Percentiles rank a stretch among this genome's conserved stretches.
Conservation (phyloP, 1,140 invertebrate species). For the Habropoda laboriosa region DNA sequence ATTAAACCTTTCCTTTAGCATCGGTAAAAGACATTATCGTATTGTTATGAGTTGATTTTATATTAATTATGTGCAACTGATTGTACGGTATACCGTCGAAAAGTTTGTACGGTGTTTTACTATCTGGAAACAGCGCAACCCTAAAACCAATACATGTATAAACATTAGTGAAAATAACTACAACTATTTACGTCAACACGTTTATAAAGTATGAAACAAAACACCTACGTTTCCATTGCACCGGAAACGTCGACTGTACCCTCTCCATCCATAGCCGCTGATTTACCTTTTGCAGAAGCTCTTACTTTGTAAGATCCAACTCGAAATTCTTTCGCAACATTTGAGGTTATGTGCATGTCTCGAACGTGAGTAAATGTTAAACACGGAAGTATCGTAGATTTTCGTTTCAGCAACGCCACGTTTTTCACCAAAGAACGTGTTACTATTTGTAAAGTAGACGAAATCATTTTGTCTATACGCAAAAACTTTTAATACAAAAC, state of each 20-base stretch:
- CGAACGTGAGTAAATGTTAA: not conserved
- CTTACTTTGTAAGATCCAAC: not conserved
- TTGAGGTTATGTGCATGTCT: slow-evolving; percentile 26
- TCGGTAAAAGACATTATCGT: slow-evolving; percentile 91
- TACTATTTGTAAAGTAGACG: not conserved
- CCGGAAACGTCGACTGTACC: rapidly evolving
- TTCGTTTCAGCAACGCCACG: not conserved
- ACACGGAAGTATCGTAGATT: not conserved
- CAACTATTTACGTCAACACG: not conserved
- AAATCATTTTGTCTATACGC: not conserved
- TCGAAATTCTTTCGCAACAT: not conserved
- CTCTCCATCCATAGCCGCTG: not conserved
- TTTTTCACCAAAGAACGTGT: not conserved
- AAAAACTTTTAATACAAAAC: not conserved
- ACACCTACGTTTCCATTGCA: rapidly evolving
- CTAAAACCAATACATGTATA: not conserved
- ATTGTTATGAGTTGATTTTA: slow-evolving; percentile 92
- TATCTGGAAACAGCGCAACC: not conserved
- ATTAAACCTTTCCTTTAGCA: slow-evolving; percentile 44
- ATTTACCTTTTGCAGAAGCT: rapidly evolving
- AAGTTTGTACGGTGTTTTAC: not conserved
- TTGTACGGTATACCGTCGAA: slow-evolving; percentile 90
- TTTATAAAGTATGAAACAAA: not conserved
- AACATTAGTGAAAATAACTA: too few relatives aligned
- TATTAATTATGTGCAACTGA: slow-evolving; percentile 91